Conservation (phyloP, 1,140 invertebrate genomes). For the Drosophila santomea region DNA sequence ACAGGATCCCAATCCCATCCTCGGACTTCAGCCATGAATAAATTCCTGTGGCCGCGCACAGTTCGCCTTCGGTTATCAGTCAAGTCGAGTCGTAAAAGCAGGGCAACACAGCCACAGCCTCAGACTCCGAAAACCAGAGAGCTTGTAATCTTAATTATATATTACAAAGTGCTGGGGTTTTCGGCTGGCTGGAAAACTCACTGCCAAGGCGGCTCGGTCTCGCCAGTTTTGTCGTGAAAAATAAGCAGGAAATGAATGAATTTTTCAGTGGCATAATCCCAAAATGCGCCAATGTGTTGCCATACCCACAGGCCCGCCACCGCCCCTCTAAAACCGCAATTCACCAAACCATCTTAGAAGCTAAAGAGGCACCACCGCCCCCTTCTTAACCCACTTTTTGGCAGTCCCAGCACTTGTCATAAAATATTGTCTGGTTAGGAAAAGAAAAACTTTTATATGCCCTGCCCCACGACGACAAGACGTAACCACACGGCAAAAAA, state of each 20-base stretch:
- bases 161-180: slow-evolving; percentile 76
- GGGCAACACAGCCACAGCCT: slow-evolving; percentile 20
- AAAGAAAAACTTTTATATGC: slow-evolving; percentile 81
- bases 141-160: slow-evolving; percentile 84
- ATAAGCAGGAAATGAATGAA: slow-evolving; percentile 81
- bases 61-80: slow-evolving; percentile 76
- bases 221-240: slow-evolving; percentile 67
- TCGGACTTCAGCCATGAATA: slow-evolving; percentile 69
- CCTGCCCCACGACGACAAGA: slow-evolving; percentile 47
- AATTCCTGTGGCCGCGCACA: slow-evolving; percentile 54
- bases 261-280: slow-evolving; percentile 81
- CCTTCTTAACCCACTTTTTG: background rate
- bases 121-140: slow-evolving; percentile 60
- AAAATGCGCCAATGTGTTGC: slow-evolving; percentile 77
- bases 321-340: slow-evolving; percentile 24
- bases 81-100: slow-evolving; percentile 61
- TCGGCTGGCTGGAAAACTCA: background rate
- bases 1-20: slow-evolving; percentile 26
- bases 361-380: slow-evolving; percentile 15
- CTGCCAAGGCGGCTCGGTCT: slow-evolving; percentile 20
- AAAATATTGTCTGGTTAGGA: slow-evolving; percentile 81
- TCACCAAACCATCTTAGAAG: slow-evolving; percentile 29
- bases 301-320: slow-evolving; percentile 33
- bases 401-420: slow-evolving; percentile 65
- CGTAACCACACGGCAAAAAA: slow-evolving; percentile 7